Evolutionary conservation across 2,888 invertebrate species (phyloP), one percentile per base, ranked within the genome.

Genomic region (Zaprionus lineosus): DNA sequence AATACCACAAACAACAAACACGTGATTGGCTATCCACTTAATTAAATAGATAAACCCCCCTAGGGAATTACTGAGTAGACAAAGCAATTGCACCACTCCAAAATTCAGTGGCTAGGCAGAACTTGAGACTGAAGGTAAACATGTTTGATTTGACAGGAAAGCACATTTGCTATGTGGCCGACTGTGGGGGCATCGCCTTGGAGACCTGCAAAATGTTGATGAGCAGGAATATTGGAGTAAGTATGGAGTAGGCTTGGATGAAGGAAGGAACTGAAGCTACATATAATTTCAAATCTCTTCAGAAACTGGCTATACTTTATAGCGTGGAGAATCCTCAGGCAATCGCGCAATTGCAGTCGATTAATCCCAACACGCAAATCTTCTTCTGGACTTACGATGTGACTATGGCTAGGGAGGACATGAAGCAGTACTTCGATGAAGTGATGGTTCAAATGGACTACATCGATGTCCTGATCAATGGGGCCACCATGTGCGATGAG

Each of bases 261-360:
- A n/a, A n/a, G n/a, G n/a, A n/a, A n/a, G n/a, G n/a, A n/a, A n/a
- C n/a, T n/a, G n/a, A n/a, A n/a, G n/a, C n/a, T n/a, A n/a, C 3
- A 11, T 39, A 12, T 12, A 9, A 16, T 47, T 7, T 18, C n/a
- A 28, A 14, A 7, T 18, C 24, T 28, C 7, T 19, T 47, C 18
- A 88, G 89, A 88, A 88, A 73, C 44, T 89, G 4, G 86, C 81
- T 4, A 79, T 89, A 14, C 12, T 87, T 2, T 70, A 88, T 9
- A 75, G 75, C 11, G 58, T 64, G 1, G 82, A 84, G 29, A 81
- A 82, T 50, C 71, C 67, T 0, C 69, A 73, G 37, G 81, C 81
- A 0, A 72, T 84, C 16, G 74, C 73, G 2, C 68, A 83, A 53
- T 55, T 84, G 0, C 78, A 77, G 9, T 44, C 69, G 5, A 64